Evolutionary conservation across 2,113 vertebrate genomes (phyloP).

Genomic region (Syngnathus floridae): DNA sequence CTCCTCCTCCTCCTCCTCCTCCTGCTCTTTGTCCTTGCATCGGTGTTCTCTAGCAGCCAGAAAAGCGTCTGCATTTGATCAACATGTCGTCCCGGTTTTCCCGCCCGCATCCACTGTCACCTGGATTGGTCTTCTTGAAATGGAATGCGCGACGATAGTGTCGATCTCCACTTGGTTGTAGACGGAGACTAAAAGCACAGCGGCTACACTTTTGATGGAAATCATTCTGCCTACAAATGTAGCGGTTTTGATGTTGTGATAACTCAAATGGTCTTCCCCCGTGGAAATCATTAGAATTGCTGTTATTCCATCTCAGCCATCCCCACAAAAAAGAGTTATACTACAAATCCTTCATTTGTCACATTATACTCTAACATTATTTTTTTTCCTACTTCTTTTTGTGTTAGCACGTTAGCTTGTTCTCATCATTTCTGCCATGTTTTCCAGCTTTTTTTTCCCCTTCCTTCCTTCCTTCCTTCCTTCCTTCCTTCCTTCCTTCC

Average conservation of each 20-base stretch:
- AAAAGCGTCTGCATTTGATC: constrained; percentile 36
- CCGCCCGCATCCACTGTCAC: constrained; percentile 26
- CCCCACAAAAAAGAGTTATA: too few relatives aligned
- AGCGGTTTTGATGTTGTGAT: neutral
- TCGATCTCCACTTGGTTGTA: constrained; percentile 8
- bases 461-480: too few relatives aligned
- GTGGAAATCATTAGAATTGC: too few relatives aligned
- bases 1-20: constrained; percentile 13
- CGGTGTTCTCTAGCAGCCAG: constrained; percentile 17
- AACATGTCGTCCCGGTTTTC: constrained; percentile 39
- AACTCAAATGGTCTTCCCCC: too few relatives aligned
- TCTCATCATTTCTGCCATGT: neutral
- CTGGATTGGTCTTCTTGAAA: constrained; percentile 28
- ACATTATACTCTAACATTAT: neutral
- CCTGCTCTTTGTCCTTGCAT: constrained; percentile 47
- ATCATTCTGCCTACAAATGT: neutral
- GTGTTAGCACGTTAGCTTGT: neutral
- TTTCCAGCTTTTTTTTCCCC: neutral
- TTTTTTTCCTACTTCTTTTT: neutral
- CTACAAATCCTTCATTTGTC: neutral
- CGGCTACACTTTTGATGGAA: neutral
- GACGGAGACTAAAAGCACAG: neutral
- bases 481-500: too few relatives aligned
- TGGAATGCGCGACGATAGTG: constrained; percentile 8
- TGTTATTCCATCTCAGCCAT: too few relatives aligned